phyloP scores from a whole-genome alignment of 2,888 invertebrate species.

The Synergus itoensis region DNA sequence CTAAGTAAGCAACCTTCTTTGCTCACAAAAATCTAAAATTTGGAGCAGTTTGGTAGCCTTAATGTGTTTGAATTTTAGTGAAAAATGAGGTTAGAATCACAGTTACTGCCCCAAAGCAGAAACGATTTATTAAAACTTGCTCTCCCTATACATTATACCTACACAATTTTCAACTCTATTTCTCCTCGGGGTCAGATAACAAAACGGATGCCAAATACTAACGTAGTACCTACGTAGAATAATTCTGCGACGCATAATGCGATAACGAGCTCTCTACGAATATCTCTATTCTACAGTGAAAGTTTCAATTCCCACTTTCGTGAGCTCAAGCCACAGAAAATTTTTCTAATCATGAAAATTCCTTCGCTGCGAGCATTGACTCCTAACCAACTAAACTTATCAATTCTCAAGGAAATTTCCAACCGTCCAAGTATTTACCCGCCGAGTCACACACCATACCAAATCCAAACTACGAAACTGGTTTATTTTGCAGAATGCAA shows the following conservation, averaged over 20 bases:
- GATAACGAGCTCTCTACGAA: constrained; percentile 19
- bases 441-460: too few species aligned
- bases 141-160: not conserved
- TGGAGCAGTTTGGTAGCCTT: not conserved
- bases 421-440: not conserved
- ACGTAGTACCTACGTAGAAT: constrained; percentile 27
- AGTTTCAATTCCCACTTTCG: constrained; percentile 13
- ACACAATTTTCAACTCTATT: not conserved
- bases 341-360: not conserved
- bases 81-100: not conserved
- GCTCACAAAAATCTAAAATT: too few species aligned
- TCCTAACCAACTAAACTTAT: not conserved
- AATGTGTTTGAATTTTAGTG: not conserved
- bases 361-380: not conserved
- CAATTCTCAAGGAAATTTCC: not conserved
- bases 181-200: constrained; percentile 37
- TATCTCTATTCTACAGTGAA: not conserved
- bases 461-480: not conserved
- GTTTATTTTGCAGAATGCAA: not conserved
- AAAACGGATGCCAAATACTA: constrained; percentile 34
- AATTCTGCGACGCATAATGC: constrained; percentile 13
- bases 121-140: not conserved
- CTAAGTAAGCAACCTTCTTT: too few species aligned
- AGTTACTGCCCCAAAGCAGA: not conserved
- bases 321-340: not conserved